Base-by-base conservation (phyloP, 2,113 vertebrate genomes). In the Microtus pennsylvanicus region DNA sequence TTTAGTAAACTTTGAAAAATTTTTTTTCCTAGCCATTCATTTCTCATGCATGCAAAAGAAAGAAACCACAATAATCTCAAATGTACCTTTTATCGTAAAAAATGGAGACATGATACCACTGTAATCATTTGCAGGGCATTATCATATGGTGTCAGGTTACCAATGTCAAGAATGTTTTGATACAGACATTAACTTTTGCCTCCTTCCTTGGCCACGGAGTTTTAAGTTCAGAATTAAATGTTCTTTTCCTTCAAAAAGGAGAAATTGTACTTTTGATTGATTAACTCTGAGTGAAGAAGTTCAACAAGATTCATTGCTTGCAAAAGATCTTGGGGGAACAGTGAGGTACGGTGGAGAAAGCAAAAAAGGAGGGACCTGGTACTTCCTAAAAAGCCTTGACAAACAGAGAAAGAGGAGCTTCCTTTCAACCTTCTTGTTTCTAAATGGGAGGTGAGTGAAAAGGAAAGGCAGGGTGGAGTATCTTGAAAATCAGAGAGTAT, bases 181-280 rank as follows among this genome's bases (percentile, higher is more conserved):
- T 76, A 30, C 8, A 45, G 52, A 90, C 92, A 95, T 91, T 85
- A 83, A 55, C 30, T 65, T 87, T 88, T 91, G 3, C 28, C 89
- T 52, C 14, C 17, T 38, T 90, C 13, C 42, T 77, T 88, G 35
- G n/a, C 21, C 70, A 26, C 7, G 87, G 67, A 75, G 26, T 94
- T 89, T 91, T 83, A 96, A 77, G 12, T 52, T 97, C 87, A 89
- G 89, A 96, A 11, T 80, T 85, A 95, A 90, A 14, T 58, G n/a
- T 63, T 35, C 11, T 38, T 93, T 93, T 38, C 42, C 75, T 87
- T 75, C 67, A 96, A 75, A 11, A 52, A 93, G 69, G 83, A 94
- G 33, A 3, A 90, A 81, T 55, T 88, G 19, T 90, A 30, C 91
- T 45, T 70, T 89, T 67, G 7, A 69, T 82, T 75, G 26, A 94